Evolutionary conservation across 2,888 invertebrate species (phyloP).

Genomic region (Yponomeuta malinellus): DNA sequence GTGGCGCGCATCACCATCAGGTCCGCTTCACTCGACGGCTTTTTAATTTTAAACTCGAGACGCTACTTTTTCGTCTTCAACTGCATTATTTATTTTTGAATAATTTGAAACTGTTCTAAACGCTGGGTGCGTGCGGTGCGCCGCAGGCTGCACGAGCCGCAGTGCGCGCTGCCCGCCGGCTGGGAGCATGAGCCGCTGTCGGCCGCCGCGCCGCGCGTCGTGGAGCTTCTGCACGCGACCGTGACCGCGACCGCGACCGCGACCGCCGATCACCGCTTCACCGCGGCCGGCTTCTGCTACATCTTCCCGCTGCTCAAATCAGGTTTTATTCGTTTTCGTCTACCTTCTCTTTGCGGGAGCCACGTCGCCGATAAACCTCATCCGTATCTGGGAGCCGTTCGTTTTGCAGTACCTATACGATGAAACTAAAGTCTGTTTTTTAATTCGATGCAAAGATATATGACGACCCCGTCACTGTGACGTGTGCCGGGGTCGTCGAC

Average conservation of each 20-base stretch:
- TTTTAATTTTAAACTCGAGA: too few species aligned
- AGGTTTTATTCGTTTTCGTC: conserved; percentile 45
- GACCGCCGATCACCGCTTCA: conserved; percentile 43
- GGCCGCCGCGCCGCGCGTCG: conserved; percentile 78
- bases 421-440: too few species aligned
- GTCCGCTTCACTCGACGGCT: conserved; percentile 27
- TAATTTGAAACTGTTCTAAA: too few species aligned
- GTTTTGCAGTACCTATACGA: too few species aligned
- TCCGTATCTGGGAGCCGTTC: too few species aligned
- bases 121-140: not conserved
- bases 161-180: conserved; percentile 84
- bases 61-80: too few species aligned
- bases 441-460: too few species aligned
- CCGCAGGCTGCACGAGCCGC: conserved; percentile 81
- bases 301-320: conserved; percentile 85
- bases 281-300: conserved; percentile 88
- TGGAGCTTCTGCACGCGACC: conserved; percentile 71
- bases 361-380: too few species aligned
- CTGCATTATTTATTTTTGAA: too few species aligned
- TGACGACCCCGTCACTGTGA: too few species aligned
- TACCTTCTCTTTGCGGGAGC: not conserved
- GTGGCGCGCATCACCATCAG: conserved; percentile 84
- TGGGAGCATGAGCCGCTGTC: conserved; percentile 85
- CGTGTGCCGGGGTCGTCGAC: too few species aligned
- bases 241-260: conserved; percentile 48